Evolutionary conservation across 2,888 invertebrate species (phyloP).

Genomic region (Vandiemenella viatica): DNA sequence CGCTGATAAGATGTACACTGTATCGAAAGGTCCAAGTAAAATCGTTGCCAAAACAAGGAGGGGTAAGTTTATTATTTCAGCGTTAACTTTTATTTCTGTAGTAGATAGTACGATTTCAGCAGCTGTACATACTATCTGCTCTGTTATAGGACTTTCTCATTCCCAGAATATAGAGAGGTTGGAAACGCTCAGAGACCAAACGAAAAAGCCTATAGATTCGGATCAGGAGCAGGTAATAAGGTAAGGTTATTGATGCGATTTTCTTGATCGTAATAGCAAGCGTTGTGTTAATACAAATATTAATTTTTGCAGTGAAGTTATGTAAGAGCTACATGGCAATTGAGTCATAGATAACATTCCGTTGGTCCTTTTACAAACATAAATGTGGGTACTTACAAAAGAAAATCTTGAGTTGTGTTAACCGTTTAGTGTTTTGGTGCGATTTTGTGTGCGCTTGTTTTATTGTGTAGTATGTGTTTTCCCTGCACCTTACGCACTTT

Average conservation of each 20-base stretch:
- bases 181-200: slow-evolving; percentile 52
- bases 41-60: slow-evolving; percentile 74
- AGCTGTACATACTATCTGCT: not conserved
- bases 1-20: slow-evolving; percentile 61
- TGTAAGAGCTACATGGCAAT: too few relatives aligned
- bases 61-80: slow-evolving; percentile 36
- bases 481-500: too few relatives aligned
- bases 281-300: too few relatives aligned
- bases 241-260: slow-evolving; percentile 30
- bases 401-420: too few relatives aligned
- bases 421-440: too few relatives aligned
- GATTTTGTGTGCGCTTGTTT: too few relatives aligned
- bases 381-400: too few relatives aligned
- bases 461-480: too few relatives aligned
- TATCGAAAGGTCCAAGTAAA: slow-evolving; percentile 75
- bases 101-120: not conserved
- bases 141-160: slow-evolving; percentile 16
- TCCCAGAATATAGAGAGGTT: slow-evolving; percentile 68
- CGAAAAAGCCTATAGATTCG: slow-evolving; percentile 49
- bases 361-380: too few relatives aligned
- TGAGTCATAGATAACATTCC: too few relatives aligned
- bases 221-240: slow-evolving; percentile 49
- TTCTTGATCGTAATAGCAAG: too few relatives aligned
- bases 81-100: not conserved
- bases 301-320: too few relatives aligned